Percentiles rank a stretch among this genome's conserved stretches.
These are phyloP conservation scores for Vimba vimba DNA, from an alignment of 2,113 vertebrate genomes.

Conservation along the genomic window DNA sequence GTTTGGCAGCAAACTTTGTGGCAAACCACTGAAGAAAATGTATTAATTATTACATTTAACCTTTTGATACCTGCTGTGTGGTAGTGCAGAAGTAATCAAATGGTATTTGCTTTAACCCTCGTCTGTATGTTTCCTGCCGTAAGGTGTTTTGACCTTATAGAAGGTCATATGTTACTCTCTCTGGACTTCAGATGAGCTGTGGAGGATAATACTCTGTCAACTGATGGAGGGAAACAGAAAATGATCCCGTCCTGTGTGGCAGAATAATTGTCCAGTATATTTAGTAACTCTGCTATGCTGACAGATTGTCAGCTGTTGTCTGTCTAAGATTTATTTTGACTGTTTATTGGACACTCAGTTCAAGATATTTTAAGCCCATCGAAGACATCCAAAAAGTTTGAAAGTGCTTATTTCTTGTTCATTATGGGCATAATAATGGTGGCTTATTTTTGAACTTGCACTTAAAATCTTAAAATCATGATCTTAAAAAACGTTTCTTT, in stretches of 20 bases:
- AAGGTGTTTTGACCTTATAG: constrained; percentile 20
- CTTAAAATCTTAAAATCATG: not conserved
- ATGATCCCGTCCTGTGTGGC: constrained; percentile 26
- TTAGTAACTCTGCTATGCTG: constrained; percentile 41
- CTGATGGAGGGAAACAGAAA: constrained; percentile 34
- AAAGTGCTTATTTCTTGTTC: not conserved
- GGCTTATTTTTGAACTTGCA: not conserved
- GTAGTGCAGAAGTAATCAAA: not conserved
- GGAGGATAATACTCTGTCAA: constrained; percentile 14
- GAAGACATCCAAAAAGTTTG: not conserved
- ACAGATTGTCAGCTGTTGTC: constrained; percentile 46
- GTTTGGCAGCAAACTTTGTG: not conserved
- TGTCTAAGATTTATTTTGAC: constrained; percentile 24
- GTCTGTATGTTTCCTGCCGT: not conserved
- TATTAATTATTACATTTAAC: constrained; percentile 9
- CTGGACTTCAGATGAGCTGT: constrained; percentile 10
- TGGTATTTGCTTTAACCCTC: not conserved
- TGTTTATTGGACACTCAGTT: constrained; percentile 34
- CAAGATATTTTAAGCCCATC: constrained; percentile 31
- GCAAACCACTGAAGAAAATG: constrained; percentile 1
- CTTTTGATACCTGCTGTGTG: not conserved
- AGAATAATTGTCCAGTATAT: constrained; percentile 46
- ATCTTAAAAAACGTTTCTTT: not conserved
- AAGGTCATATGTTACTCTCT: constrained; percentile 18
- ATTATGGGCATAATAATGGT: not conserved